phyloP scores from a whole-genome alignment of 64 coral and sea anemone genomes.

The Pocillopora verrucosa region DNA sequence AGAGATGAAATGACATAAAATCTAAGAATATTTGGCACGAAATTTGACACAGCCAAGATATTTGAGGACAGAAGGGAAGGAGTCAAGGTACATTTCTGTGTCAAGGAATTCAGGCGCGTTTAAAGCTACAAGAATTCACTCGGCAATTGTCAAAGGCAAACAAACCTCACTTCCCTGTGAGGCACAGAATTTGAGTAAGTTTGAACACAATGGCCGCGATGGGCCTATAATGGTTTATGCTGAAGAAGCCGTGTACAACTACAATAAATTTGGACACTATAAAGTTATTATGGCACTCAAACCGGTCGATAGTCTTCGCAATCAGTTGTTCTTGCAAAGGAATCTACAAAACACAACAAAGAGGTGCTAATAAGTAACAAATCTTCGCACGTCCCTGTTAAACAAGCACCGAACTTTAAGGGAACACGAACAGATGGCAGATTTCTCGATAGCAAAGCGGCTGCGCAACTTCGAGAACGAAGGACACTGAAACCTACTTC shows the following conservation, averaged over 20 bases:
- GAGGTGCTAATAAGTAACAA: slow-evolving; percentile 2
- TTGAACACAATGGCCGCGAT: too few species aligned
- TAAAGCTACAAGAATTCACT: neutral
- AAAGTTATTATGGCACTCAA: slow-evolving; percentile 72
- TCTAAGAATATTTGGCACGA: neutral
- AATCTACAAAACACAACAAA: neutral
- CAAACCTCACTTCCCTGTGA: too few species aligned
- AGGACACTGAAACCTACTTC: neutral
- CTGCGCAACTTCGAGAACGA: neutral
- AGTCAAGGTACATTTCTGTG: neutral
- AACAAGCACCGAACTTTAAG: neutral
- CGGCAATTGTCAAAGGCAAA: too few species aligned
- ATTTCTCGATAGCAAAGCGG: slow-evolving; percentile 28
- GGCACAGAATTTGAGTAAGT: too few species aligned
- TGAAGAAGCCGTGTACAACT: neutral
- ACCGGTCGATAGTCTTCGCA: slow-evolving; percentile 26
- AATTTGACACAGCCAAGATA: neutral
- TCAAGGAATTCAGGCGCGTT: neutral
- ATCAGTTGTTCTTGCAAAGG: slow-evolving; percentile 81
- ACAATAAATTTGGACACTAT: slow-evolving; percentile 42
- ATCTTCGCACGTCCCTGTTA: slow-evolving; percentile 8
- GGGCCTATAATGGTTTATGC: too few species aligned
- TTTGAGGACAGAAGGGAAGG: neutral
- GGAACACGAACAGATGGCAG: neutral
- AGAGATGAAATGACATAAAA: neutral